Evolutionary conservation across 2,888 invertebrate species (phyloP).

Genomic region (Mimas tiliae): DNA sequence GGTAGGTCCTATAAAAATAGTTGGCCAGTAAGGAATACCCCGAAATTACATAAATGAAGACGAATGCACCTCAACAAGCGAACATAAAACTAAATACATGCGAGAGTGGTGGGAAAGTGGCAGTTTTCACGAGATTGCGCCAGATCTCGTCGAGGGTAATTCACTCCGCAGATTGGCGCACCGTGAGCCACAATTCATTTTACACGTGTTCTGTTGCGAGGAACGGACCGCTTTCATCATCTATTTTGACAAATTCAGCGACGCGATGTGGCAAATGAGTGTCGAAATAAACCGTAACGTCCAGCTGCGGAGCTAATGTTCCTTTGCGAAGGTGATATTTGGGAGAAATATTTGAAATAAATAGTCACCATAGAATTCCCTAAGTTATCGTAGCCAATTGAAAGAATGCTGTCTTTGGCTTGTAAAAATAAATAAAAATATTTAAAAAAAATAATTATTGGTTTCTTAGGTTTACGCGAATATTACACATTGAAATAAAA

Average conservation of each 20-base stretch:
- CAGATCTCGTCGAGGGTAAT: conserved; percentile 47
- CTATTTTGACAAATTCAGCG: conserved; percentile 34
- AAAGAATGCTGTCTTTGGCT: too few relatives aligned
- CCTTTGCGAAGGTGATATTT: too few relatives aligned
- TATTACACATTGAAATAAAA: too few relatives aligned
- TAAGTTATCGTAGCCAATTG: too few relatives aligned
- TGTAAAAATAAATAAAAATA: too few relatives aligned
- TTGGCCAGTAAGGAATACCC: neutral
- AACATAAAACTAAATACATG: conserved; percentile 35
- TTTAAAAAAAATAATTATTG: too few relatives aligned
- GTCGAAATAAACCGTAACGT: neutral
- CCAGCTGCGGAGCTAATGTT: too few relatives aligned
- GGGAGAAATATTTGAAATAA: too few relatives aligned
- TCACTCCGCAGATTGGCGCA: conserved; percentile 52
- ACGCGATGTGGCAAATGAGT: neutral
- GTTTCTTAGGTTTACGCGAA: too few relatives aligned
- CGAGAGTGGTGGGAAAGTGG: conserved; percentile 33
- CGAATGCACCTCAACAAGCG: conserved; percentile 5
- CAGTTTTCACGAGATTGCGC: conserved; percentile 49
- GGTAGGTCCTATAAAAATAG: too few relatives aligned
- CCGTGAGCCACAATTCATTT: conserved; percentile 42
- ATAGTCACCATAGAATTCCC: too few relatives aligned
- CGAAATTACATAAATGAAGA: conserved; percentile 7
- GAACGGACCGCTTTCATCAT: conserved; percentile 42
- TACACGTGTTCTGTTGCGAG: conserved; percentile 44